Evolutionary conservation across 1,140 invertebrate genomes (phyloP).

Genomic region (Pseudomyrmex dendroicus): DNA sequence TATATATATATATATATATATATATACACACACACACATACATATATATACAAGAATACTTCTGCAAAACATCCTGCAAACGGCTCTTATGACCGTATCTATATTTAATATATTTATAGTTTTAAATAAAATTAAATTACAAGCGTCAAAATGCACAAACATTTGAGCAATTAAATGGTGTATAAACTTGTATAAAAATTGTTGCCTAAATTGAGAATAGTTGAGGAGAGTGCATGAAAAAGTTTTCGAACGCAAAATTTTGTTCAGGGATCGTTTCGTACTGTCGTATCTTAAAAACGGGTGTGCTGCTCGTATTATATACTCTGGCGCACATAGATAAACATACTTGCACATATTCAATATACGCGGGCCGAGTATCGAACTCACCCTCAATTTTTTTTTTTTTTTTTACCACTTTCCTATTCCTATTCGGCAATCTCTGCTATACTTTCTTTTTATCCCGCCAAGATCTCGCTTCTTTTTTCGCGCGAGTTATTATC

Average conservation of each 20-base stretch:
- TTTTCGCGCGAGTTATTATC: conserved; percentile 46
- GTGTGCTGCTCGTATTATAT: neutral
- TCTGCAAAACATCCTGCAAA: too few relatives aligned
- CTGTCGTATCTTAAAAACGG: neutral
- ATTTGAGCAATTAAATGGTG: neutral
- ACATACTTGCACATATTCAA: conserved; percentile 46
- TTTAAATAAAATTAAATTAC: too few relatives aligned
- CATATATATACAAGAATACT: too few relatives aligned
- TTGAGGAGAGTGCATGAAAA: neutral
- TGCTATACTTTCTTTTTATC: neutral
- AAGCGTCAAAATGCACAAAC: too few relatives aligned
- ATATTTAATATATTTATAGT: too few relatives aligned
- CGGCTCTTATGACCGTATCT: too few relatives aligned
- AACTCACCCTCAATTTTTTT: neutral
- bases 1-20: too few relatives aligned
- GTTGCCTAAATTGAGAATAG: neutral
- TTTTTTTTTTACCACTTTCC: neutral
- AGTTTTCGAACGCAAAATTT: neutral
- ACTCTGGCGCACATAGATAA: conserved; percentile 21
- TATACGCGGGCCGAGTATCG: conserved; percentile 21
- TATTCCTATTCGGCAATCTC: conserved; percentile 15
- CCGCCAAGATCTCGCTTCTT: conserved; percentile 13
- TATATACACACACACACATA: too few relatives aligned
- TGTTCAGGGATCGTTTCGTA: neutral
- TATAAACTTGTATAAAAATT: neutral